These are phyloP conservation scores for Xenus cinereus DNA, from an alignment of 2,113 vertebrate genomes.

Conservation along the genomic window DNA sequence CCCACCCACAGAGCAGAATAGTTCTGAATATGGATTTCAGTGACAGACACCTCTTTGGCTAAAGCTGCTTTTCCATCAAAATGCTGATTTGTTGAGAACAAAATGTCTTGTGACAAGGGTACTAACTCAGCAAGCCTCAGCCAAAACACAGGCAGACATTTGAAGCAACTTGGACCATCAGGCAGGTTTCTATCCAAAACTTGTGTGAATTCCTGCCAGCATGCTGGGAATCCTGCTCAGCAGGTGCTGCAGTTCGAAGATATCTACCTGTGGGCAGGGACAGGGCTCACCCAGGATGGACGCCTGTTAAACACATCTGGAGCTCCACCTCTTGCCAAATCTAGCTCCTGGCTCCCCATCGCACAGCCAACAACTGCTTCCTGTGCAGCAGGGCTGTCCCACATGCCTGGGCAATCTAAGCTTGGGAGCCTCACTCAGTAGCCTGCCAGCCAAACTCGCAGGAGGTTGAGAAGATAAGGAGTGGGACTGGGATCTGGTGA, in stretches of 20 bases:
- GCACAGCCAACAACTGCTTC: neutral
- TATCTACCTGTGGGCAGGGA: neutral
- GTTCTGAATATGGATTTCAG: neutral
- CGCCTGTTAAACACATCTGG: neutral
- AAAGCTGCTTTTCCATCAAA: neutral
- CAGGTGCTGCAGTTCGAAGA: neutral
- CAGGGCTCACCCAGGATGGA: accelerated
- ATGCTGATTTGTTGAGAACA: neutral
- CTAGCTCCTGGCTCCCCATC: neutral
- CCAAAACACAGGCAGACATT: neutral
- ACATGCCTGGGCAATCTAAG: neutral
- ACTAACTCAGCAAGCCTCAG: neutral
- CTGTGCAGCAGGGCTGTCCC: neutral
- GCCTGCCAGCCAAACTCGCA: accelerated
- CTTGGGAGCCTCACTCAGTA: neutral
- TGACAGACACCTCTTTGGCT: neutral
- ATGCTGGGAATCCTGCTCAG: neutral
- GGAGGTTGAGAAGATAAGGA: neutral
- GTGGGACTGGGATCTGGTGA: neutral
- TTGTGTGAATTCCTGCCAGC: neutral
- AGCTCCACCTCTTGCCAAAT: neutral
- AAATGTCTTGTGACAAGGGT: neutral
- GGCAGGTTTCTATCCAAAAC: neutral
- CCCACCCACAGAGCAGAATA: neutral
- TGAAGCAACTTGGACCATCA: neutral